Conservation (phyloP, 1,140 invertebrate genomes). For the Zaprionus tsacasi region DNA sequence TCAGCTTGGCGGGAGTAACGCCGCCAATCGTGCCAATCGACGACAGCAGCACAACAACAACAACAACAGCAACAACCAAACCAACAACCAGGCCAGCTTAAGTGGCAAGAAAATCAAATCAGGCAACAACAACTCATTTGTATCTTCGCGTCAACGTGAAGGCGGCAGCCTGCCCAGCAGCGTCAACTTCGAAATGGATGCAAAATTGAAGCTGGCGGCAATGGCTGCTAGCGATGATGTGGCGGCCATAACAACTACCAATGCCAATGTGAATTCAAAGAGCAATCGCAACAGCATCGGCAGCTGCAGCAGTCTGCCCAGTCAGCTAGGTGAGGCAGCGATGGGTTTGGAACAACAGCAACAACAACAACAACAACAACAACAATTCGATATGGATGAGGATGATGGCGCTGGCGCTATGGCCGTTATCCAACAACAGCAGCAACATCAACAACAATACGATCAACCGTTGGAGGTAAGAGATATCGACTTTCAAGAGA, state of each 20-base stretch:
- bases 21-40: conserved; percentile 51
- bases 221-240: conserved; percentile 2
- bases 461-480: conserved; percentile 62
- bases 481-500: conserved; percentile 17
- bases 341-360: background rate
- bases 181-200: conserved; percentile 85
- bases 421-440: conserved; percentile 14
- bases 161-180: conserved; percentile 88
- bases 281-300: conserved; percentile 40
- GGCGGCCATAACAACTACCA: too few relatives aligned
- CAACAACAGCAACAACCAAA: conserved; percentile 38
- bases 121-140: conserved; percentile 60
- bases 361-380: conserved; percentile 5
- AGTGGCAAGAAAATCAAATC: conserved; percentile 42
- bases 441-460: conserved; percentile 20
- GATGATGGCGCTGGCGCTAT: conserved; percentile 25
- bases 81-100: conserved; percentile 28
- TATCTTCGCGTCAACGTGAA: conserved; percentile 88
- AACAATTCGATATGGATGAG: conserved; percentile 58
- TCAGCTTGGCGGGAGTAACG: conserved; percentile 50
- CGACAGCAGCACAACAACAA: conserved; percentile 63
- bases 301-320: conserved; percentile 59
- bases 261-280: conserved; percentile 13
- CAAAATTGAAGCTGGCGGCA: conserved; percentile 54
- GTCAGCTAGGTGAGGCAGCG: conserved; percentile 40